Evolutionary conservation across 2,797 vertebrate species (phyloP).

Genomic region (Enteromius radiatus): DNA sequence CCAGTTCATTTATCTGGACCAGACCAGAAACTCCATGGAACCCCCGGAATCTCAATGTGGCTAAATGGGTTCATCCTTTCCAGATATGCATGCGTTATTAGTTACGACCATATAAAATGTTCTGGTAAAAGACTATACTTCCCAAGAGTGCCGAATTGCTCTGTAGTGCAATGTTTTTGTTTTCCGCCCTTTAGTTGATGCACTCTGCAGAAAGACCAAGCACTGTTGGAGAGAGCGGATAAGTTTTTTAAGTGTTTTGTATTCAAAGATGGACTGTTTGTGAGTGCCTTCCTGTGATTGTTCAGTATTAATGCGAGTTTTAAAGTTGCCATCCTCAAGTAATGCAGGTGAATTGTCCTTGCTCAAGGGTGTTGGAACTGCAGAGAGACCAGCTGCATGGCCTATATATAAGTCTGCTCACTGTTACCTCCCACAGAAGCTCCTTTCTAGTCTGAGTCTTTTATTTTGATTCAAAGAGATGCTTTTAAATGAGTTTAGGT

Average conservation of each 20-base stretch:
- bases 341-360: constrained; percentile 57
- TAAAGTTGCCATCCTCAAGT: constrained; percentile 42
- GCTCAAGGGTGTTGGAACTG: constrained; percentile 55
- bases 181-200: not conserved
- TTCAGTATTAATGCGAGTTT: constrained; percentile 58
- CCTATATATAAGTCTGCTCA: constrained; percentile 34
- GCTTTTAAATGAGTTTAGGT: constrained; percentile 23
- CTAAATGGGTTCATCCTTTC: constrained; percentile 40
- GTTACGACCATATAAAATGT: constrained; percentile 49
- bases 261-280: constrained; percentile 62
- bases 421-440: constrained; percentile 21
- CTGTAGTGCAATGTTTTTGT: constrained; percentile 25
- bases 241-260: constrained; percentile 64
- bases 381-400: constrained; percentile 38
- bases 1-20: constrained; percentile 65
- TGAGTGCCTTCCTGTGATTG: constrained; percentile 41
- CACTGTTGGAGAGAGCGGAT: constrained; percentile 62
- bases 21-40: not conserved
- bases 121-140: constrained; percentile 54
- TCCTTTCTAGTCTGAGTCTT: not conserved
- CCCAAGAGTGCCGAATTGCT: constrained; percentile 53
- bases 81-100: constrained; percentile 57
- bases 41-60: constrained; percentile 11
- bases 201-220: not conserved
- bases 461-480: constrained; percentile 17